Evolutionary conservation across 2,113 vertebrate genomes (phyloP).

Genomic region (Poeciliopsis retropinna): DNA sequence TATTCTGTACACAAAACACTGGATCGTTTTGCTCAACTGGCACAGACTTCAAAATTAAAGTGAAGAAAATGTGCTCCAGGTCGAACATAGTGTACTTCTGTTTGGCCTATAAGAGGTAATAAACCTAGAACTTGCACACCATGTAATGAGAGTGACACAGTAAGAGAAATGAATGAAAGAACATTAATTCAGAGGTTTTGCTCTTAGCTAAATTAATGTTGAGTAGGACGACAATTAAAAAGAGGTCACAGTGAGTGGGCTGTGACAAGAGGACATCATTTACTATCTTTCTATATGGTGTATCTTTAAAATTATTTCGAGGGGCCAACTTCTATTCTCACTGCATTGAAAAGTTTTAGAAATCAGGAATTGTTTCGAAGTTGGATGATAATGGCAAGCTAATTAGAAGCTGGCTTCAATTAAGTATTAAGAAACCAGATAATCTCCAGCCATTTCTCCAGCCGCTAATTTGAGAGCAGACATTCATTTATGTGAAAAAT

Average conservation of each 20-base stretch:
- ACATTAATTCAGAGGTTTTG: conserved; percentile 67
- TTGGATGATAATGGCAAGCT: conserved; percentile 72
- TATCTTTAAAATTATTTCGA: conserved; percentile 64
- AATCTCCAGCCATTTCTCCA: conserved; percentile 69
- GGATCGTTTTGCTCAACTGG: conserved; percentile 50
- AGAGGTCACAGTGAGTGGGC: conserved; percentile 66
- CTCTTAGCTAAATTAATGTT: conserved; percentile 72
- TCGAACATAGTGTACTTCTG: conserved; percentile 45
- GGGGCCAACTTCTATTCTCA: conserved; percentile 54
- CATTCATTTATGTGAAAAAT: conserved; percentile 77
- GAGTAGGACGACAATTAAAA: conserved; percentile 68
- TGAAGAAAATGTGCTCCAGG: conserved; percentile 47
- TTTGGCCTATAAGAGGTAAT: conserved; percentile 49
- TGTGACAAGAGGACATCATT: conserved; percentile 68
- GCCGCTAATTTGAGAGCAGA: conserved; percentile 71
- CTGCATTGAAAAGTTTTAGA: conserved; percentile 59
- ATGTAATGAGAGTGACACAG: conserved; percentile 62
- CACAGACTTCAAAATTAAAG: conserved; percentile 49
- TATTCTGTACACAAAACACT: conserved; percentile 47
- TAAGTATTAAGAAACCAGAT: conserved; percentile 76
- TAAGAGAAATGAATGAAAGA: conserved; percentile 50
- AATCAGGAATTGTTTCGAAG: conserved; percentile 66
- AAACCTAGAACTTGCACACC: conserved; percentile 48
- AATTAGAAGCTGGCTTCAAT: conserved; percentile 77
- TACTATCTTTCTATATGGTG: conserved; percentile 59